Evolutionary conservation across 2,888 invertebrate species (phyloP).

Genomic region (Stenichneumon culpator): DNA sequence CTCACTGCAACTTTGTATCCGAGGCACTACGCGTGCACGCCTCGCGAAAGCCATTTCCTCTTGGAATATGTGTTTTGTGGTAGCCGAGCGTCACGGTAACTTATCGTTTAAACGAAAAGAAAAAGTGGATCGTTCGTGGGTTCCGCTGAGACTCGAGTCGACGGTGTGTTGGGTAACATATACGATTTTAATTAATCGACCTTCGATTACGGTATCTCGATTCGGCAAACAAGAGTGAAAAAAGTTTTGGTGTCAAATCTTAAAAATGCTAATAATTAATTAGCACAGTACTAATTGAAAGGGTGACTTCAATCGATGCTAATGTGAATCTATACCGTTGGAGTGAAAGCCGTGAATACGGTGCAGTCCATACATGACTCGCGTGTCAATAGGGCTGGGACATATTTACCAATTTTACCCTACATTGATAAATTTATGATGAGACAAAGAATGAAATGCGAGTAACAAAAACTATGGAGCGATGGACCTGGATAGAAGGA

Average conservation of each 20-base stretch:
- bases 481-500: no score
- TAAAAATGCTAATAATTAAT: no score
- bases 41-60: background rate
- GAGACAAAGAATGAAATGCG: no score
- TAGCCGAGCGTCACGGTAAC: background rate
- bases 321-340: no score
- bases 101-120: background rate
- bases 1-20: background rate
- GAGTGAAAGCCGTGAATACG: no score
- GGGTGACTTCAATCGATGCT: no score
- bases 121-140: background rate
- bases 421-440: no score
- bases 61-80: background rate
- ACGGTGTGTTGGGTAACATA: background rate
- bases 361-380: no score
- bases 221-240: background rate
- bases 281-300: no score
- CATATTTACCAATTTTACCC: no score
- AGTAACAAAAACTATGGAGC: no score
- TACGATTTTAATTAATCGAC: background rate
- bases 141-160: background rate
- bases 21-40: background rate
- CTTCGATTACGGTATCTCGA: background rate
- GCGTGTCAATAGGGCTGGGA: no score
- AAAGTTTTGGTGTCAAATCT: background rate